Conservation (phyloP, 2,113 vertebrate genomes). For the Hiodon tergisus region DNA sequence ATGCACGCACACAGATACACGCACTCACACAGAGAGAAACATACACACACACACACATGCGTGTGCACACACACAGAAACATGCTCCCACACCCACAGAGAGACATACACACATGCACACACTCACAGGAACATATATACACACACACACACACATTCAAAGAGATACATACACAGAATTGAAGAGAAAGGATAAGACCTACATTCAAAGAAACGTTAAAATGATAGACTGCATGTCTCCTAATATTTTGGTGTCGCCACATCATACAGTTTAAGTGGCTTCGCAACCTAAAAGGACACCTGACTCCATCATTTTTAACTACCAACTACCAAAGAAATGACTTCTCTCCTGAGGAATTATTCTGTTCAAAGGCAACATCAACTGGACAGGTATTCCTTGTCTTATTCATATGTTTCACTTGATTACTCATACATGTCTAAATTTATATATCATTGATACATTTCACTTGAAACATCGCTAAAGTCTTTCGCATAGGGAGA, state of each 20-base stretch:
- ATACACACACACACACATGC: too few species aligned
- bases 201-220: too few species aligned
- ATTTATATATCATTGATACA: neutral
- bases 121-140: neutral
- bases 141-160: too few species aligned
- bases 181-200: neutral
- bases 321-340: neutral
- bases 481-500: too few species aligned
- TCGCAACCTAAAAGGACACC: slow-evolving; percentile 5
- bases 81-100: neutral
- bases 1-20: neutral
- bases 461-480: too few species aligned
- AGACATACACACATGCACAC: too few species aligned
- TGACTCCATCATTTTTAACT: neutral
- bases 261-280: neutral
- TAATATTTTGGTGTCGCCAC: neutral
- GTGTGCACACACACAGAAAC: neutral
- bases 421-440: slow-evolving; percentile 10
- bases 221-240: too few species aligned
- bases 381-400: slow-evolving; percentile 17
- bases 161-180: too few species aligned
- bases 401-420: slow-evolving; percentile 7
- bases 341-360: slow-evolving; percentile 7
- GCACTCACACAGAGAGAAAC: too few species aligned
- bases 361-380: slow-evolving; percentile 1